Percentiles rank a stretch among this genome's conserved stretches.
Evolutionary conservation across 1,140 invertebrate species (phyloP).

Genomic region (Carposina sasakii): DNA sequence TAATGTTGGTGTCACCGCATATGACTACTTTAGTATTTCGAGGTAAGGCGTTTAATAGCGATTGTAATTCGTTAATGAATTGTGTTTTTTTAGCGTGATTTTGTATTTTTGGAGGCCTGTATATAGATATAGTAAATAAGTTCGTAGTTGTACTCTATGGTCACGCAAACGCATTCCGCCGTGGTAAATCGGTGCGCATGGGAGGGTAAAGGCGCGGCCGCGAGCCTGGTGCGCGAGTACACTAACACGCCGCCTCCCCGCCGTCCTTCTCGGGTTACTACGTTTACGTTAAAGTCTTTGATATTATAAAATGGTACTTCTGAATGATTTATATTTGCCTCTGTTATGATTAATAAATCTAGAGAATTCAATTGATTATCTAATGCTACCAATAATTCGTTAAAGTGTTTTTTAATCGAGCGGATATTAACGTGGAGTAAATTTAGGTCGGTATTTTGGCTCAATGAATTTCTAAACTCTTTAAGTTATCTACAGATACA

Average conservation of each 20-base stretch:
- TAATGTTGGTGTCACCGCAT: slow-evolving; percentile 12
- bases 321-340: slow-evolving; percentile 13
- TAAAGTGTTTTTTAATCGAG: slow-evolving; percentile 15
- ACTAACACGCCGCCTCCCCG: slow-evolving; percentile 11
- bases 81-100: not conserved
- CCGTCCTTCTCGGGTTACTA: slow-evolving; percentile 1
- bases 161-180: slow-evolving; percentile 2
- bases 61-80: not conserved
- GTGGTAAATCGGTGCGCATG: not conserved
- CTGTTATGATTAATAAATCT: slow-evolving; percentile 16
- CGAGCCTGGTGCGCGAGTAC: not conserved
- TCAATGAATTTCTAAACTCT: no score
- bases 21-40: slow-evolving; percentile 1
- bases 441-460: not conserved
- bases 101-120: slow-evolving; percentile 2
- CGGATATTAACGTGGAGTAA: slow-evolving; percentile 10
- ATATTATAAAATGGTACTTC: slow-evolving; percentile 7
- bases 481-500: no score
- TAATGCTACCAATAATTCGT: slow-evolving; percentile 7
- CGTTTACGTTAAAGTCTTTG: not conserved
- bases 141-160: not conserved
- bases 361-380: not conserved
- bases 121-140: not conserved
- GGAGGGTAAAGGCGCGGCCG: not conserved
- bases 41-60: not conserved